Evolutionary conservation across 2,797 vertebrate species (phyloP).

Genomic region (Rhynchotus rufescens): DNA sequence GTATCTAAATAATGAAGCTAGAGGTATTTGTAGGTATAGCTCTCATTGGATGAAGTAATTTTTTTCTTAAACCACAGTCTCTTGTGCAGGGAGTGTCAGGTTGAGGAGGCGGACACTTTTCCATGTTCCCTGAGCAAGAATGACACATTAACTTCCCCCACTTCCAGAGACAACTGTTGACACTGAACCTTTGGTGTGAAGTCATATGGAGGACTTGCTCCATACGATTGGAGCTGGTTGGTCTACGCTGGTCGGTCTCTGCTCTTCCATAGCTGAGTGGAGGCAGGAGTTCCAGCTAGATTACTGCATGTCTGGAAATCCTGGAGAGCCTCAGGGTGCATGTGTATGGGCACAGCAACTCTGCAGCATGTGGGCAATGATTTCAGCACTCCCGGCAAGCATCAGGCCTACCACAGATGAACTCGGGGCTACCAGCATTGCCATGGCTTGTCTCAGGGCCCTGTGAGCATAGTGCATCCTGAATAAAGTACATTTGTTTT

Average conservation of each 20-base stretch:
- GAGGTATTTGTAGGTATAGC: not conserved
- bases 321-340: not conserved
- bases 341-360: not conserved
- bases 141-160: not conserved
- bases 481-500: not conserved
- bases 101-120: not conserved
- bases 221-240: no score
- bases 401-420: no score
- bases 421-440: not conserved
- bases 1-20: not conserved
- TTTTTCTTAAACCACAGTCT: no score
- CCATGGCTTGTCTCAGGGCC: no score
- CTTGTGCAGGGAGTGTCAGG: not conserved
- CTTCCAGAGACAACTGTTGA: not conserved
- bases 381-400: not conserved
- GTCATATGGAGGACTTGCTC: no score
- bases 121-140: not conserved
- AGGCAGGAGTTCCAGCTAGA: not conserved
- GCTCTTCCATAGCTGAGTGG: not conserved
- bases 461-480: not conserved
- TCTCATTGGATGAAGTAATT: not conserved
- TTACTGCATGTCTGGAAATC: not conserved
- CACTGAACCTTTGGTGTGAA: fast-evolving
- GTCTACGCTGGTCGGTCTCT: not conserved
- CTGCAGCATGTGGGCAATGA: not conserved